phyloP scores from a whole-genome alignment of 2,113 vertebrate genomes.

The Aythya baeri region DNA sequence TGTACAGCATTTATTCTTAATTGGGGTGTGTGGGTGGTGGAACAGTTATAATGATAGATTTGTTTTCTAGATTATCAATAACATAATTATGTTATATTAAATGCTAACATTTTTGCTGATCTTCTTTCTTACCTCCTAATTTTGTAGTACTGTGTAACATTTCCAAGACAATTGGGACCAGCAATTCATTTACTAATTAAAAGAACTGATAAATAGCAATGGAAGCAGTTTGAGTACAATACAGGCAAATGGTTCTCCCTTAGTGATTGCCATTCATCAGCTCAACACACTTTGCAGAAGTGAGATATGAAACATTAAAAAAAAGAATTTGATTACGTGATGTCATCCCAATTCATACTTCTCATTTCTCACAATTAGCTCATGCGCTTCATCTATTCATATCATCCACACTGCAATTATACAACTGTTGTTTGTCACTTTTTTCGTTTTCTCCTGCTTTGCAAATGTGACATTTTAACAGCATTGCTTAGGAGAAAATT shows the following conservation, averaged over 20 bases:
- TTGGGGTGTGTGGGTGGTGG: not conserved
- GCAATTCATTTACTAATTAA: not conserved
- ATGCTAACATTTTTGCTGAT: not conserved
- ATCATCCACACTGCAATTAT: not conserved
- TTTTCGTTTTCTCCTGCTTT: constrained; percentile 24
- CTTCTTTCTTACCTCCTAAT: not conserved
- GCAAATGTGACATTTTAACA: constrained; percentile 24
- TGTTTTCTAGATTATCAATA: constrained; percentile 12
- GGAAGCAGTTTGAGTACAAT: not conserved
- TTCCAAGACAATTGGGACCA: not conserved
- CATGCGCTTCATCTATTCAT: not conserved
- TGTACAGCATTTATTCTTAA: not conserved
- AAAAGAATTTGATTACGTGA: constrained; percentile 8
- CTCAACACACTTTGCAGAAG: not conserved
- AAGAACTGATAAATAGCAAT: not conserved
- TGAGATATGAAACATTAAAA: not conserved
- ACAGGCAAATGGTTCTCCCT: not conserved
- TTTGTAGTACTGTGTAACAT: not conserved
- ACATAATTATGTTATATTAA: not conserved
- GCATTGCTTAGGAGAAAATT: constrained; percentile 26
- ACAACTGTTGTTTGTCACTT: not conserved
- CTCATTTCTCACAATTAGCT: constrained; percentile 13
- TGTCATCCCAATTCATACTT: not conserved
- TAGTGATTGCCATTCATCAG: not conserved
- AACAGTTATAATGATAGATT: not conserved